Conservation (phyloP, 2,888 invertebrate genomes). For the Charanyca ferruginea region DNA sequence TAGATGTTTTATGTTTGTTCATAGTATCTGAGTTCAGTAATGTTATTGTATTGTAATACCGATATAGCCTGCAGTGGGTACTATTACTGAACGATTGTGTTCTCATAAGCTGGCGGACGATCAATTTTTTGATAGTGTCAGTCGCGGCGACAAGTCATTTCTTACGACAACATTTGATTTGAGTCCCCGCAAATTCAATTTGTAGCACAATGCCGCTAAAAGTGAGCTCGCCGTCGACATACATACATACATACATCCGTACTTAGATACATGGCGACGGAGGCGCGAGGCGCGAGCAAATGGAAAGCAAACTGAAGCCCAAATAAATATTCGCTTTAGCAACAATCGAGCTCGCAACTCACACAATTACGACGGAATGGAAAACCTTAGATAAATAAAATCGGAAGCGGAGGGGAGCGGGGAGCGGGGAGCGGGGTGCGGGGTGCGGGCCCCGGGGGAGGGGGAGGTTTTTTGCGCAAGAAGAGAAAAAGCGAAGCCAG, state of each 20-base stretch:
- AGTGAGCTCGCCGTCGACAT: conserved; percentile 49
- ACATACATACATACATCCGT: conserved; percentile 33
- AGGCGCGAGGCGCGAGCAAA: conserved; percentile 64
- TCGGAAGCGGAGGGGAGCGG: conserved; percentile 79
- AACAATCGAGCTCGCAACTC: conserved; percentile 88
- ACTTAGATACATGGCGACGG: conserved; percentile 24
- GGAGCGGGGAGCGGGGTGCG: conserved; percentile 53
- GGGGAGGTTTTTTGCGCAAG: conserved; percentile 75
- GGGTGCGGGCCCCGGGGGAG: conserved; percentile 29
- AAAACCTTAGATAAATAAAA: conserved; percentile 90
- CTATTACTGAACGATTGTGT: conserved; percentile 36
- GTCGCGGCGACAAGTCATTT: conserved; percentile 84
- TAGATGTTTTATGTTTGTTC: neutral
- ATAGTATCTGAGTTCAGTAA: conserved; percentile 9
- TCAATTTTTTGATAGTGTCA: conserved; percentile 90
- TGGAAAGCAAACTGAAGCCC: conserved; percentile 86
- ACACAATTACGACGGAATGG: conserved; percentile 89
- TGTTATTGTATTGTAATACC: conserved; percentile 43
- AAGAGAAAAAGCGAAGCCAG: conserved; percentile 84
- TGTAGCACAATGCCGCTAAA: conserved; percentile 81
- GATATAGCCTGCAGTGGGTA: conserved; percentile 29
- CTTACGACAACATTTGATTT: conserved; percentile 88
- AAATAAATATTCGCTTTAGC: conserved; percentile 90
- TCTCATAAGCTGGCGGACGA: conserved; percentile 70
- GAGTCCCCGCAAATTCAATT: conserved; percentile 88